Evolutionary conservation across 2,113 vertebrate genomes (phyloP).

Genomic region (Cebidichthys violaceus): DNA sequence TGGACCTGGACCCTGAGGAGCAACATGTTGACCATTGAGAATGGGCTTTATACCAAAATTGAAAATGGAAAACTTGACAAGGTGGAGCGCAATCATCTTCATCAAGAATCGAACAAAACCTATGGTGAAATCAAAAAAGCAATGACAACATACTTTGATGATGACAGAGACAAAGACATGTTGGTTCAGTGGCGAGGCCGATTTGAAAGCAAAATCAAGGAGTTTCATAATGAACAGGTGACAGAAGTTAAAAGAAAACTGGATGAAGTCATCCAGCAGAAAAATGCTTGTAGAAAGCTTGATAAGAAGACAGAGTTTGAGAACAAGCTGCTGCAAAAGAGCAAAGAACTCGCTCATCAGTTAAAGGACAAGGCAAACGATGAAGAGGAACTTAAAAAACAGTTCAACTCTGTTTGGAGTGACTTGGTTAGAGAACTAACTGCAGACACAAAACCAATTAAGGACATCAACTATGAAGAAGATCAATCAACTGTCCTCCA

Average conservation of each 20-base stretch:
- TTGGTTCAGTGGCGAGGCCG: slow-evolving; percentile 49
- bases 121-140: slow-evolving; percentile 9
- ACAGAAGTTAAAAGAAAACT: slow-evolving; percentile 32
- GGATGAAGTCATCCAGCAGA: slow-evolving; percentile 55
- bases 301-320: slow-evolving; percentile 44
- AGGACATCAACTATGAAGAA: slow-evolving; percentile 12
- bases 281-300: slow-evolving; percentile 31
- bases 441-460: slow-evolving; percentile 9
- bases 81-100: not conserved
- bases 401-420: slow-evolving; percentile 38
- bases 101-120: not conserved
- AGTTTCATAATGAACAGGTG: slow-evolving; percentile 40
- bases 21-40: slow-evolving; percentile 50
- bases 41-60: slow-evolving; percentile 14
- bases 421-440: slow-evolving; percentile 13
- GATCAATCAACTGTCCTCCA: not conserved
- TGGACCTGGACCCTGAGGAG: slow-evolving; percentile 62
- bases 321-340: slow-evolving; percentile 39
- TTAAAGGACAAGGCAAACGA: slow-evolving; percentile 30
- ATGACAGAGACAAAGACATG: slow-evolving; percentile 38
- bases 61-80: slow-evolving; percentile 29
- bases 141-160: slow-evolving; percentile 20
- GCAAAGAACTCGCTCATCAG: slow-evolving; percentile 48
- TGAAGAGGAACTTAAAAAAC: slow-evolving; percentile 20
- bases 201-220: slow-evolving; percentile 52